Base-by-base conservation (phyloP, 2,797 vertebrate species). In the Pachyuromys duprasi region DNA sequence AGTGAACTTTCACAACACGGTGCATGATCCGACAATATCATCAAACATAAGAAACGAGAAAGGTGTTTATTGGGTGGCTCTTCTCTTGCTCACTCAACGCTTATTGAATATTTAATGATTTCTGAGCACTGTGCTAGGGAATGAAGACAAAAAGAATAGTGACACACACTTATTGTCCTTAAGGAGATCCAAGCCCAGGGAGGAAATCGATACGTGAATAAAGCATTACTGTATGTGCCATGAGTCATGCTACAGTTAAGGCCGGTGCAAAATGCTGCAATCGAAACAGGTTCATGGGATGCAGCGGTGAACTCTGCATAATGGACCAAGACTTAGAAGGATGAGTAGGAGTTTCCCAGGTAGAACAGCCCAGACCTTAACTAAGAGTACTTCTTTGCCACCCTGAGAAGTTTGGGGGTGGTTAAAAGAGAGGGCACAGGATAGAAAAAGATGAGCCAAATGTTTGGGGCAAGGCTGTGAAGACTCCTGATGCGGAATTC, bases 81-180 rank as follows among this genome's bases (percentile, higher is more conserved):
- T 74, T 91, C 74, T 42, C 92, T 96, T 94, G 78, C 82, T 91
- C 82, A 92, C 90, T 96, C 94, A 94, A 92, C 88, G 76, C 31
- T 96, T 95, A 96, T 15, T 97, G 92, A 95, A 97, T 97, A 97
- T 96, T 96, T 97, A 94, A 97, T 91, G 95, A 97, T 95, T 95
- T 63, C 93, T 93, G 92, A 97, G 86, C 81, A 75, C 86, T 42
- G 6, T 28, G 20, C 57, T 82, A 79, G 88, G 39, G 33, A 92
- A 93, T 65, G 42, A 63, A 96, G 91, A 91, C 92, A 93, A 89
- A 90, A 96, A 94, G 63, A 87, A 79, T 67, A 76, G n/a, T 65
- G 92, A 90, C 74, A 90, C 91, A 94, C 76, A 95, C 75, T 92
- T 95, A 94, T 82, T 94, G 80, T 67, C 65, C 93, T 96, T 96